A percentile compares a stretch with the other conserved stretches of the same genome.
Conservation (phyloP, 2,113 vertebrate genomes). For the Rattus norvegicus region DNA sequence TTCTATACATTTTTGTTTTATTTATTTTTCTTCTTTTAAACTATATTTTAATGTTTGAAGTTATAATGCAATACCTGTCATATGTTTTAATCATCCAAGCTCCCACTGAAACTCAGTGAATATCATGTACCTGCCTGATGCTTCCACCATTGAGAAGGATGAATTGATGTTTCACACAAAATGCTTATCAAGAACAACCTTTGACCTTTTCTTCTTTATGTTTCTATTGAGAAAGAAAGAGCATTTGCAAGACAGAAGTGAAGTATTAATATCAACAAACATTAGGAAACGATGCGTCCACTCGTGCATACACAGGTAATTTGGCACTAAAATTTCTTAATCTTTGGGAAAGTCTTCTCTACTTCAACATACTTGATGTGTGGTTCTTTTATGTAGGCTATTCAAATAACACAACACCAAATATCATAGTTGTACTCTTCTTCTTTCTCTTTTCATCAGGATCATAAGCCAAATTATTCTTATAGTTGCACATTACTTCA, state of each 20-base stretch:
- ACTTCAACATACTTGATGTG: background rate
- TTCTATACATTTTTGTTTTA: background rate
- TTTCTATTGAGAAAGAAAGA: slow-evolving; percentile 2
- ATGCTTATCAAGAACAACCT: background rate
- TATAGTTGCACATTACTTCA: background rate
- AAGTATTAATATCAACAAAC: background rate
- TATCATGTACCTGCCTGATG: background rate
- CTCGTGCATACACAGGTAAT: background rate
- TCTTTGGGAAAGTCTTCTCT: background rate
- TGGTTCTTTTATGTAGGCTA: background rate
- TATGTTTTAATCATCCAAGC: background rate
- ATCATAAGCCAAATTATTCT: slow-evolving; percentile 1
- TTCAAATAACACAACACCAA: background rate
- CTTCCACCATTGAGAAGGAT: background rate
- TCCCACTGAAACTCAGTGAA: background rate
- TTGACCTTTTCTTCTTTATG: background rate
- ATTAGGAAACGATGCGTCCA: background rate
- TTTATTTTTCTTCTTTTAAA: background rate
- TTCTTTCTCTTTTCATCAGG: background rate
- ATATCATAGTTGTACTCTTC: background rate
- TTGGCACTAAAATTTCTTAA: background rate
- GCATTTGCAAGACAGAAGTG: background rate
- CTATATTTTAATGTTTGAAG: background rate
- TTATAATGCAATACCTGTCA: background rate
- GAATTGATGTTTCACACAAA: background rate